Conservation (phyloP, 2,797 vertebrate genomes). For the Pelodytes ibericus region DNA sequence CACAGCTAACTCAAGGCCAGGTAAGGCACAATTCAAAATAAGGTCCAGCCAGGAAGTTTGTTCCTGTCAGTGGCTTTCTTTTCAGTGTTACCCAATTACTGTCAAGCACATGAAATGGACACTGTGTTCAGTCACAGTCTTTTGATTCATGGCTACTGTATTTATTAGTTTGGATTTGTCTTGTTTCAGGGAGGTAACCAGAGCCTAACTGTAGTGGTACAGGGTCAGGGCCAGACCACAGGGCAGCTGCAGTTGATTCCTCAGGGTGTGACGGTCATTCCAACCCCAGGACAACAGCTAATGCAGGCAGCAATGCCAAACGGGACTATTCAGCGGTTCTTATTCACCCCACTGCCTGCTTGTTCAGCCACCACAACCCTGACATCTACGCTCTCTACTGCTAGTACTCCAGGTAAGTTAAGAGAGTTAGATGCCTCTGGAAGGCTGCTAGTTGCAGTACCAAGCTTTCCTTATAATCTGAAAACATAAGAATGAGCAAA, state of each 20-base stretch:
- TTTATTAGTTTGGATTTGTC: not conserved
- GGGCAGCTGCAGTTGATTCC: conserved; percentile 96
- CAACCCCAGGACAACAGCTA: conserved; percentile 93
- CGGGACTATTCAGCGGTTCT: conserved; percentile 93
- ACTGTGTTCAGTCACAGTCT: not conserved
- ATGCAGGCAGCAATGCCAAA: conserved; percentile 97
- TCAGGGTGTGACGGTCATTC: conserved; percentile 91
- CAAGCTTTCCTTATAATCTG: no score
- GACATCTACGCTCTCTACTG: conserved; percentile 76
- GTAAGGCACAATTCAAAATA: conserved; percentile 66
- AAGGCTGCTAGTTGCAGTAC: no score
- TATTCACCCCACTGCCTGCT: conserved; percentile 87
- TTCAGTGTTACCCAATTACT: no score
- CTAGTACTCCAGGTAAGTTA: conserved; percentile 77
- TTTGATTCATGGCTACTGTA: not conserved
- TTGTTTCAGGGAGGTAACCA: conserved; percentile 86
- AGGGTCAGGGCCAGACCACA: conserved; percentile 95
- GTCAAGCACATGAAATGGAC: no score
- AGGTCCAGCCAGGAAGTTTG: no score
- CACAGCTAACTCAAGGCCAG: conserved; percentile 90
- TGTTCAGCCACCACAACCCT: conserved; percentile 72
- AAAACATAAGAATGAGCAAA: no score
- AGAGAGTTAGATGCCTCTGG: no score
- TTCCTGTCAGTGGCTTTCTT: not conserved
- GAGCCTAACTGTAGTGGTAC: conserved; percentile 93